phyloP scores from a whole-genome alignment of 2,888 invertebrate genomes.

The Neria commutata region DNA sequence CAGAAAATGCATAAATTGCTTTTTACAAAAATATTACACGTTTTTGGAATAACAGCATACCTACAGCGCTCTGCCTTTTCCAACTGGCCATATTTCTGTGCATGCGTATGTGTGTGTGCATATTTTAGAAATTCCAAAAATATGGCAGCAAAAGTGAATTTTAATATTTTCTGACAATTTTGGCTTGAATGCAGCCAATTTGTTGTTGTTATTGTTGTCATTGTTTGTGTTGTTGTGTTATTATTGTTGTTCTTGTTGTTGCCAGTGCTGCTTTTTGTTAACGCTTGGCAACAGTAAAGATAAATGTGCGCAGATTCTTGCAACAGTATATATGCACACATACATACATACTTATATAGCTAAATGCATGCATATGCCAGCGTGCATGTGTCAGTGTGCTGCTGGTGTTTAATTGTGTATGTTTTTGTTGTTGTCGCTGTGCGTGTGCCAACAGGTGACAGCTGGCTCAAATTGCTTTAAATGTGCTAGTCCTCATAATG shows the following conservation, averaged over 20 bases:
- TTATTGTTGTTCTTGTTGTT: constrained; percentile 9
- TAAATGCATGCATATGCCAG: neutral
- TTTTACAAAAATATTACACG: no score
- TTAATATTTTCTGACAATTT: constrained; percentile 36
- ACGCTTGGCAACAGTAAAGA: constrained; percentile 11
- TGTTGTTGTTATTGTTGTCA: constrained; percentile 16
- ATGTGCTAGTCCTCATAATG: constrained; percentile 2
- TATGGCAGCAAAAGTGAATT: constrained; percentile 31
- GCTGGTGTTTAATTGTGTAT: neutral
- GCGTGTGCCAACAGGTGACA: constrained; percentile 3
- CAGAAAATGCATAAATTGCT: no score
- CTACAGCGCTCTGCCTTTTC: no score
- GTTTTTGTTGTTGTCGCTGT: neutral
- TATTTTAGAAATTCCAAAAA: neutral
- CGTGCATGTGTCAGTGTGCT: neutral
- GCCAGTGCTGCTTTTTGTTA: neutral
- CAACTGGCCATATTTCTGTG: no score
- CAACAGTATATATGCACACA: neutral
- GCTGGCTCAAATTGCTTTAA: constrained; percentile 22
- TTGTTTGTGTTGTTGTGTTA: constrained; percentile 1
- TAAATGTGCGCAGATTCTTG: neutral
- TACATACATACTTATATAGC: neutral
- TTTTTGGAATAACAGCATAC: no score
- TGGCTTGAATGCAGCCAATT: constrained; percentile 31
- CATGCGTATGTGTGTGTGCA: neutral